A percentile compares a stretch with the other conserved stretches of the same genome.
Conservation (phyloP, 2,888 invertebrate species). For the Chrysomela aeneicollis region DNA sequence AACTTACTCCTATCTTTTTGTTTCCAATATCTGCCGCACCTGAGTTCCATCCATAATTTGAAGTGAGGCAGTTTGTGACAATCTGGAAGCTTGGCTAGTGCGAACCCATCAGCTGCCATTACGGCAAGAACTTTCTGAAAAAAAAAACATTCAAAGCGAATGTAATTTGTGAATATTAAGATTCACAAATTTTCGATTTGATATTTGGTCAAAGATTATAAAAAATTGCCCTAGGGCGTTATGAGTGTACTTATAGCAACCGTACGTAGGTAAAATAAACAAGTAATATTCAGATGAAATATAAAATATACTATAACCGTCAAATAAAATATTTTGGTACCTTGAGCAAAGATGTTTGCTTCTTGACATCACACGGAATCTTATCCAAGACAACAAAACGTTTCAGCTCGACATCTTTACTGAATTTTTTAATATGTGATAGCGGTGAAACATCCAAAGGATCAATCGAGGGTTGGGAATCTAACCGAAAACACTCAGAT, state of each 20-base stretch:
- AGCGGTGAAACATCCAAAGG: background rate
- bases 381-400: constrained; percentile 51
- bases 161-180: no score
- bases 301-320: background rate
- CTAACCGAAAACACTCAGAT: background rate
- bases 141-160: no score
- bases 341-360: constrained; percentile 49
- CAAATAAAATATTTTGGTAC: constrained; percentile 21
- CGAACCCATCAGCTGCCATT: constrained; percentile 58
- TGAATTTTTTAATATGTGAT: background rate
- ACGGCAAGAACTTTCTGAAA: constrained; percentile 47
- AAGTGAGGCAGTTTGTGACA: constrained; percentile 57
- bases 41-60: constrained; percentile 56
- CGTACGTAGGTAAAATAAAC: no score
- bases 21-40: constrained; percentile 51
- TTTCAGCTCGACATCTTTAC: constrained; percentile 30
- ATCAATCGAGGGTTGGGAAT: background rate
- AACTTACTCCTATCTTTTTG: constrained; percentile 46
- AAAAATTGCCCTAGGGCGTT: no score
- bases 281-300: background rate
- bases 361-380: constrained; percentile 45
- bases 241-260: no score
- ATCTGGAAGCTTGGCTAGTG: constrained; percentile 57
- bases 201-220: no score
- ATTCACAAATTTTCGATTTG: no score